phyloP scores from a whole-genome alignment of 2,888 invertebrate species.

The Tachystola acroxantha region DNA sequence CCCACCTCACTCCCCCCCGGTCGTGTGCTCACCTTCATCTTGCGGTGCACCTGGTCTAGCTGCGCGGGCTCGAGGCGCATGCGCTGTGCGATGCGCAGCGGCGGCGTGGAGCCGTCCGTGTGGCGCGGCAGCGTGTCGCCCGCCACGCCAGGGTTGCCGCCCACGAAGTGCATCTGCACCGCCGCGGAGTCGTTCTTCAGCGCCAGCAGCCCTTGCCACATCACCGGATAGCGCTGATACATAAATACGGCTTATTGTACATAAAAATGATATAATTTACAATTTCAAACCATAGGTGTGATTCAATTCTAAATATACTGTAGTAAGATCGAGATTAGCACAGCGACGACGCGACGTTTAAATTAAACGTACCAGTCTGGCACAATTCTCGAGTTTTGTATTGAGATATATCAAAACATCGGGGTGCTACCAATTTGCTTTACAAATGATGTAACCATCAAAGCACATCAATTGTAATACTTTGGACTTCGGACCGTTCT shows the following conservation, averaged over 20 bases:
- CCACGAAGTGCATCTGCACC: conserved; percentile 99
- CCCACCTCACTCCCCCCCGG: too few relatives aligned
- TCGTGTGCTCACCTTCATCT: conserved; percentile 96
- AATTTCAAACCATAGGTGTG: too few relatives aligned
- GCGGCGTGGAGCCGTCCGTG: conserved; percentile 89
- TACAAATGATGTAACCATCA: too few relatives aligned
- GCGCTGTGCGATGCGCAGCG: conserved; percentile 95
- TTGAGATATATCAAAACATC: too few relatives aligned
- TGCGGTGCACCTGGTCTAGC: conserved; percentile 96
- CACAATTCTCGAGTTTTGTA: too few relatives aligned
- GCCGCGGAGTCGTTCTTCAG: conserved; percentile 98
- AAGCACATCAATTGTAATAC: too few relatives aligned
- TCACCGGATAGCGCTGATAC: conserved; percentile 93
- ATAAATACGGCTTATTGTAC: background rate
- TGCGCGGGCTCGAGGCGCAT: conserved; percentile 98
- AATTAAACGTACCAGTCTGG: too few relatives aligned
- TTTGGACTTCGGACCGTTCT: too few relatives aligned
- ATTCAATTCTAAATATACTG: too few relatives aligned
- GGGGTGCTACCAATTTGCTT: too few relatives aligned
- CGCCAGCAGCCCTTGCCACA: conserved; percentile 98
- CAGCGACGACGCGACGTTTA: too few relatives aligned
- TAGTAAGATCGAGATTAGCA: too few relatives aligned
- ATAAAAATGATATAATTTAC: background rate
- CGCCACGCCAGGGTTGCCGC: conserved; percentile 94
- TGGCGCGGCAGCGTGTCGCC: conserved; percentile 91